These are phyloP conservation scores for Lottia gigantea DNA, from an alignment of 2,888 invertebrate species.

Conservation along the genomic window DNA sequence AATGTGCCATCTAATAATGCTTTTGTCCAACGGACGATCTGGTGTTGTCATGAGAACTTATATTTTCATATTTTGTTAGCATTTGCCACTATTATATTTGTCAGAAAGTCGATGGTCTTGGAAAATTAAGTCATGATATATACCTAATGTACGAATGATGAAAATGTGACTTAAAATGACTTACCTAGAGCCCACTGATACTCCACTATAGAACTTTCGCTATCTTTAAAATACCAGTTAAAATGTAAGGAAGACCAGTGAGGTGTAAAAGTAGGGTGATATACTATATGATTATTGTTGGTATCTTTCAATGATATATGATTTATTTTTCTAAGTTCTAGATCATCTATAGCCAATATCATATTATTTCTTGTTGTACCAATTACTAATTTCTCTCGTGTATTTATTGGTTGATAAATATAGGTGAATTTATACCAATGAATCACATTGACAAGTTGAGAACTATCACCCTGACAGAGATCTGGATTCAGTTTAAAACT, in stretches of 20 bases:
- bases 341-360: slow-evolving; percentile 19
- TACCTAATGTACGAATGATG: no score
- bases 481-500: slow-evolving; percentile 26
- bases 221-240: slow-evolving; percentile 28
- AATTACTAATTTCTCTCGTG: not conserved
- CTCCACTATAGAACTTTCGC: slow-evolving; percentile 22
- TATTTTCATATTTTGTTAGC: no score
- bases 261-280: slow-evolving; percentile 21
- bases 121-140: no score
- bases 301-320: slow-evolving; percentile 10
- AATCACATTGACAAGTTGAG: slow-evolving; percentile 21
- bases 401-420: not conserved
- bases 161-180: not conserved
- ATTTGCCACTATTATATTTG: no score
- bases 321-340: slow-evolving; percentile 13
- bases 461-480: slow-evolving; percentile 23
- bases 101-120: no score
- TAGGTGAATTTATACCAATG: slow-evolving; percentile 24
- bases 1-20: no score
- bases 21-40: no score
- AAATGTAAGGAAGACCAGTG: slow-evolving; percentile 27
- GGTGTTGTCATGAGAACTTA: no score
- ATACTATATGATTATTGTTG: not conserved
- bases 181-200: slow-evolving; percentile 28
- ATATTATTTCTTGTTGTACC: not conserved